Evolutionary conservation across 2,797 vertebrate genomes (phyloP), one percentile per base, ranked within the genome.

Genomic region (Leptodactylus fallax): DNA sequence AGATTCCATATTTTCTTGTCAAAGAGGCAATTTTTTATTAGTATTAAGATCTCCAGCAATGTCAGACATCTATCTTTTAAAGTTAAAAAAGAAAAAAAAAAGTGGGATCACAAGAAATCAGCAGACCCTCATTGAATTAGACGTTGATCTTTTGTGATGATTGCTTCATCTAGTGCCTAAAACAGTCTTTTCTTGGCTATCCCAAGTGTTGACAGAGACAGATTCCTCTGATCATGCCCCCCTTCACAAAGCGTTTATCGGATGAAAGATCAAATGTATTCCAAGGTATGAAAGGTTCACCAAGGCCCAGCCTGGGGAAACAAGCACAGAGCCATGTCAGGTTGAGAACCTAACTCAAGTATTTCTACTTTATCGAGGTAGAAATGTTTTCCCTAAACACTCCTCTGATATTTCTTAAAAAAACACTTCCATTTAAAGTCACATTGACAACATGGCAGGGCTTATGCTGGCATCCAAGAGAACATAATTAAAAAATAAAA

Each of bases 201-300:
- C 81, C 87, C 81, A 83, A 88, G 78, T 81, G 87, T 85, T 81
- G 87, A 77, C 78, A 81, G 67, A 81, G 87, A 81, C 87, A 88
- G 87, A 88, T 88, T 81, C 83, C 67, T 81, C 69, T 65, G 87
- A 88, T 88, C 67, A 85, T 60, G 77, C 77, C 83, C 78, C 77
- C 83, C 83, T 88, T 88, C 87, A 88, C 82, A 81, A 88, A 85
- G 56, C 53, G 69, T 88, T 85, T 88, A 85, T 85, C 83, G 47
- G 83, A 88, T 85, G 78, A 85, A 88, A 88, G 87, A 88, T 88
- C 78, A 88, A 81, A 88, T 88, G 65, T 67, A 85, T 85, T 88
- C 87, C 45, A 67, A 88, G 83, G 83, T 88, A 85, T 85, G 79
- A 85, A 88, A 63, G 83, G 77, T 74, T 85, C 21, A 58, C 78